Base-by-base conservation (phyloP, 2,888 invertebrate species). In the Adelphocoris suturalis region DNA sequence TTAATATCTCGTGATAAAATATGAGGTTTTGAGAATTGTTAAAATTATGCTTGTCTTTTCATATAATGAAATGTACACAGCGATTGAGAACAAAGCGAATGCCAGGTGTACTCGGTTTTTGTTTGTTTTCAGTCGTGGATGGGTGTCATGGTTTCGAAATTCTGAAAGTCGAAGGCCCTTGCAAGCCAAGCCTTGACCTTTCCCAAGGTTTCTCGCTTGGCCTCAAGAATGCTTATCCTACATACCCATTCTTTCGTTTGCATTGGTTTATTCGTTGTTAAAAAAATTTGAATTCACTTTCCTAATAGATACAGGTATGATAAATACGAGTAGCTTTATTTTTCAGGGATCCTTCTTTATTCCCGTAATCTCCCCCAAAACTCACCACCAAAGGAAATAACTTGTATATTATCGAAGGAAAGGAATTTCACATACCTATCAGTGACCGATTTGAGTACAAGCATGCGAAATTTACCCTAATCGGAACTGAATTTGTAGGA, bases 111-210 rank as follows among this genome's bases (percentile, higher is more conserved):
- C 0, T 78, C n/a, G 76, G 7, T 46, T 78, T 16, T 16, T 37
- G 11, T 78, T 78, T 7, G 9, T 37, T 78, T 46, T 12, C 4
- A 14, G 16, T 13, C 11, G 68, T 68, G 19, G 78, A 46, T 37
- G 13, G 78, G 78, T 47, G 68, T 12, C 37, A 46, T 7, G 27
- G 27, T 82, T 82, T 82, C 82, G 82, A 82, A 82, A 82, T 82
- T 52, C 82, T 19, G 82, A 82, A 82, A 82, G 82, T 82, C 52
- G 82, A 47, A 82, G 52, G 52, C 19, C 12, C 82, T 78, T 78
- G 78, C 19, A n/a, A 82, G 82, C 47, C 19, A 48, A 23, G 47
- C 82, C 82, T 52, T 82, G 82, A 82, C 82, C 82, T 82, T 52
- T 23, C 55, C 13, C 82, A 82, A 82, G 82, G 82, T 68, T 68